phyloP scores from a whole-genome alignment of 2,797 vertebrate genomes.

The Macropus fuliginosus region DNA sequence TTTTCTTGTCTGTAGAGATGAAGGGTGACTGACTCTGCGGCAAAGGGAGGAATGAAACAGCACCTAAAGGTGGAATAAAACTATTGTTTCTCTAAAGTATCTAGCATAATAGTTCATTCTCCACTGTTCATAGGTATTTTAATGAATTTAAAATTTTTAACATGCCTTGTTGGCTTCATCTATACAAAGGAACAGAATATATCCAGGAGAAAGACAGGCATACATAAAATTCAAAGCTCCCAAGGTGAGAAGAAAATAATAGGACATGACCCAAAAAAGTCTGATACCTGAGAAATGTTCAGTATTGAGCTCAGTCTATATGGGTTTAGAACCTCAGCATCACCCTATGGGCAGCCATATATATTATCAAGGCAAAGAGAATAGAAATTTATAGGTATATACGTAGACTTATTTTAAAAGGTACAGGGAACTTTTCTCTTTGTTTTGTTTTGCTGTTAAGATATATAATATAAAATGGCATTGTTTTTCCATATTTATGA shows the following conservation, averaged over 20 bases:
- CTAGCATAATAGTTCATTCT: not conserved
- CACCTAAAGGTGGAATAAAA: not conserved
- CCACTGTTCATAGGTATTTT: not conserved
- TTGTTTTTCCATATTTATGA: not conserved
- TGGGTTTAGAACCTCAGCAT: not conserved
- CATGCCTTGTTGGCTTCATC: not conserved
- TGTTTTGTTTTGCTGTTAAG: not conserved
- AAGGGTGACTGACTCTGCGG: too few relatives aligned
- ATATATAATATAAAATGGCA: not conserved
- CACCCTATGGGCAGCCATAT: not conserved
- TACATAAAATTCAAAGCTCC: not conserved
- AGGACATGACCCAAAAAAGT: not conserved
- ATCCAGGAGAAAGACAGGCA: not conserved
- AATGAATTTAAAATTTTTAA: not conserved
- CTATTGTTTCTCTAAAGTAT: not conserved
- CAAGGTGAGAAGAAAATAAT: not conserved
- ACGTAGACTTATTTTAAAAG: not conserved
- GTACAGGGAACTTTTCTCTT: not conserved
- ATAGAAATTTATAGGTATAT: not conserved
- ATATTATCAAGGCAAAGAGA: not conserved
- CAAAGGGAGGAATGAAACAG: too few relatives aligned
- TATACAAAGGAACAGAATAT: not conserved
- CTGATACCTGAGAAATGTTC: not conserved
- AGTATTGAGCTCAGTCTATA: not conserved
- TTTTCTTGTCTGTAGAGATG: too few relatives aligned